phyloP scores from a whole-genome alignment of 2,113 vertebrate species.

The Microcebus jonahi region DNA sequence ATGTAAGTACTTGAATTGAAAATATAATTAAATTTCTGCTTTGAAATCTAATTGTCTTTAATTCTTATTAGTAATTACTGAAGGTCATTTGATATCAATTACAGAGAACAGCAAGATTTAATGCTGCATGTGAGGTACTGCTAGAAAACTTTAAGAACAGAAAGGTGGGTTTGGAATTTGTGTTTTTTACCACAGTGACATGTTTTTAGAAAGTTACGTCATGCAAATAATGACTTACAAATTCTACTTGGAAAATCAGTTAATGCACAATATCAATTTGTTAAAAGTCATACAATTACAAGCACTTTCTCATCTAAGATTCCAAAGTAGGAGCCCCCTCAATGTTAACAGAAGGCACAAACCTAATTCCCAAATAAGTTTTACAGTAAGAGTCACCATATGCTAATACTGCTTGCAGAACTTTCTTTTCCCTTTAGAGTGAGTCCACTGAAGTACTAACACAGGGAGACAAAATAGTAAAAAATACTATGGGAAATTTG shows the following conservation, averaged over 20 bases:
- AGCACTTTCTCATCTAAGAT: neutral
- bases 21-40: conserved; percentile 12
- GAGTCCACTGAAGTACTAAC: neutral
- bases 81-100: neutral
- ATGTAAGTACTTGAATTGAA: neutral
- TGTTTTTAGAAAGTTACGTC: neutral
- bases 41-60: neutral
- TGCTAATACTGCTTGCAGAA: neutral
- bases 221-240: neutral
- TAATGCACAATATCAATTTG: neutral
- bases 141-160: conserved; percentile 17
- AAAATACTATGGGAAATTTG: neutral
- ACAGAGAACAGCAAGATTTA: neutral
- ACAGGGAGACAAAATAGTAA: neutral
- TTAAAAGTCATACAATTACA: neutral
- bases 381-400: neutral
- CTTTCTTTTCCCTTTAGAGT: neutral
- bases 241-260: neutral
- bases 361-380: neutral
- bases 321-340: neutral
- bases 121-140: neutral
- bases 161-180: neutral
- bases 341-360: neutral
- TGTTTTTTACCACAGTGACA: neutral
- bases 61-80: conserved; percentile 38